Percentiles rank a stretch among this genome's conserved stretches.
phyloP scores from a whole-genome alignment of 1,140 invertebrate genomes.

The Helicoverpa zea region DNA sequence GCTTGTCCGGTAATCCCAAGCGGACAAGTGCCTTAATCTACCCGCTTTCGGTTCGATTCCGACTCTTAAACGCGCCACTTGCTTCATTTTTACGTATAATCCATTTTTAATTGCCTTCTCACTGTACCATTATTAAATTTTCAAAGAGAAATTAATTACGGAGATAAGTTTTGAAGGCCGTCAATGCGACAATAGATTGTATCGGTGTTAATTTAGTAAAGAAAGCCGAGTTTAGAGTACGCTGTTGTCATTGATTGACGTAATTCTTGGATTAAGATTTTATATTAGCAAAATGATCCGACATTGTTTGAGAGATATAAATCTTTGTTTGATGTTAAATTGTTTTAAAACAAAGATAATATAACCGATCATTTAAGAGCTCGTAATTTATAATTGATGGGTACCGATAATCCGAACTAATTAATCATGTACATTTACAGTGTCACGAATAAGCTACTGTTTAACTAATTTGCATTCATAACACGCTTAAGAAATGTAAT shows the following conservation, averaged over 20 bases:
- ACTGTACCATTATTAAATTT: conserved; percentile 77
- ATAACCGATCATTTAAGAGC: conserved; percentile 18
- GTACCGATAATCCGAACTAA: conserved; percentile 7
- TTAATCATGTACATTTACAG: conserved; percentile 15
- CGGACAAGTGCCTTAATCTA: conserved; percentile 82
- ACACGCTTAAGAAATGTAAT: conserved; percentile 25
- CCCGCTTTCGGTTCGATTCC: conserved; percentile 78
- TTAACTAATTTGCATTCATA: conserved; percentile 21
- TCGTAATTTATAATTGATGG: conserved; percentile 33
- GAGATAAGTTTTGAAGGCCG: conserved; percentile 74
- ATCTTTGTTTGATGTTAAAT: conserved; percentile 49
- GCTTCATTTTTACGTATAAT: conserved; percentile 84
- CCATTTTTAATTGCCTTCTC: conserved; percentile 84
- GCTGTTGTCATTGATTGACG: conserved; percentile 72
- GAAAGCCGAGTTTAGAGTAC: conserved; percentile 67
- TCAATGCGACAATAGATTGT: conserved; percentile 76
- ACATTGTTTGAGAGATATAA: conserved; percentile 53
- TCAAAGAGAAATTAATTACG: conserved; percentile 80
- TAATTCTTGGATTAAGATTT: conserved; percentile 72
- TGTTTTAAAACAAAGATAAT: conserved; percentile 21
- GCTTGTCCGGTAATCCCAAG: conserved; percentile 78
- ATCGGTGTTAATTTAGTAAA: conserved; percentile 78
- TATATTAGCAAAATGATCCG: conserved; percentile 59
- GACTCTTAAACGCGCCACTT: conserved; percentile 80
- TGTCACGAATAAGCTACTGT: conserved; percentile 26